Conservation (phyloP, 2,888 invertebrate species). For the Plagodis pulveraria region DNA sequence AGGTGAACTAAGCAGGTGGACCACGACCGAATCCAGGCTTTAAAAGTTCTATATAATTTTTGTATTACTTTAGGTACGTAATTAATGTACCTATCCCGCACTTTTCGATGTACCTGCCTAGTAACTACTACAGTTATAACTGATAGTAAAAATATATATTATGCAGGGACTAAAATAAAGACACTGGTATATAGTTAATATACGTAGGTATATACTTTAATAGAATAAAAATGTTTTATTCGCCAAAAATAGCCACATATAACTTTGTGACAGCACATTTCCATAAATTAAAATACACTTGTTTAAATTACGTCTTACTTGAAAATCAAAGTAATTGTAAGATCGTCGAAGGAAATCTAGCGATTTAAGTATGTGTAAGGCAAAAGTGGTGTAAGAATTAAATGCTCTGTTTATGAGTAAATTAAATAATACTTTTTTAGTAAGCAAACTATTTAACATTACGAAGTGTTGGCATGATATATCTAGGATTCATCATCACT, state of each 20-base stretch:
- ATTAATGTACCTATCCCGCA: too few relatives aligned
- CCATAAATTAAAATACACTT: constrained; percentile 6
- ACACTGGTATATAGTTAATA: too few relatives aligned
- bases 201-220: too few relatives aligned
- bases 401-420: constrained; percentile 31
- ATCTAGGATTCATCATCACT: constrained; percentile 90
- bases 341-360: constrained; percentile 21
- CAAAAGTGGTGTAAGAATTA: constrained; percentile 19
- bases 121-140: too few relatives aligned
- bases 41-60: too few relatives aligned
- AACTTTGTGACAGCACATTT: constrained; percentile 12
- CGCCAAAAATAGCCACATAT: constrained; percentile 9
- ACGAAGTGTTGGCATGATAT: constrained; percentile 20
- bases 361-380: constrained; percentile 18
- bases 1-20: too few relatives aligned
- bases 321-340: background rate
- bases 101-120: too few relatives aligned
- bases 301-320: constrained; percentile 2
- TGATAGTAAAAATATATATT: too few relatives aligned
- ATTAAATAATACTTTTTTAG: constrained; percentile 33
- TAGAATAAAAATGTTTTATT: constrained; percentile 6
- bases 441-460: constrained; percentile 18
- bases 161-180: too few relatives aligned
- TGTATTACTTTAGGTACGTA: too few relatives aligned
- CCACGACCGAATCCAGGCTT: too few relatives aligned